Conservation (phyloP, 1,140 invertebrate genomes). For the Lepidostoma basale region DNA sequence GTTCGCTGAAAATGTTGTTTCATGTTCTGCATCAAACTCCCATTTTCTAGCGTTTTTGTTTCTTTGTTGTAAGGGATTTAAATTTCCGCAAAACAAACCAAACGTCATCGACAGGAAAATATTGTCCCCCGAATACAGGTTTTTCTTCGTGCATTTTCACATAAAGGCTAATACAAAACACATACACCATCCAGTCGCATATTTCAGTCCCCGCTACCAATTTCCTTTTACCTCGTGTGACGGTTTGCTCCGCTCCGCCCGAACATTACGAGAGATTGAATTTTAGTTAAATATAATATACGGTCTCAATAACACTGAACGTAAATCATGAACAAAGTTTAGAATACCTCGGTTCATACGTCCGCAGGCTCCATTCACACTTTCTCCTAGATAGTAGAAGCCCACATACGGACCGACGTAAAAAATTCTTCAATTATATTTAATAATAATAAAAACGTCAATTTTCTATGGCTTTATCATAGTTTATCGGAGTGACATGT, state of each 20-base stretch:
- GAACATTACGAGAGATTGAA: conserved; percentile 36
- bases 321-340: conserved; percentile 39
- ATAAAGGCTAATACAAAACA: neutral
- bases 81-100: neutral
- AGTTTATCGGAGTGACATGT: too few relatives aligned
- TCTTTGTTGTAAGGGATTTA: too few relatives aligned
- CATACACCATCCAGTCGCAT: neutral
- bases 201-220: neutral
- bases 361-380: neutral
- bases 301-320: conserved; percentile 35
- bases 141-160: conserved; percentile 6
- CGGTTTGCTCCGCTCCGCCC: neutral
- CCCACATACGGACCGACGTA: too few relatives aligned
- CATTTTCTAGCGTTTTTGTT: too few relatives aligned
- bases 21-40: too few relatives aligned
- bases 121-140: neutral
- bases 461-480: too few relatives aligned
- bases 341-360: conserved; percentile 13
- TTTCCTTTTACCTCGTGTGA: conserved; percentile 7
- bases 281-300: conserved; percentile 44
- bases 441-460: too few relatives aligned
- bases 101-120: conserved; percentile 7
- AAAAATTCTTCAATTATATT: too few relatives aligned
- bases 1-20: too few relatives aligned
- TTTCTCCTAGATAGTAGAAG: too few relatives aligned